Evolutionary conservation across 2,797 vertebrate species (phyloP), one percentile per base, ranked within the genome.

Genomic region (Sebastes iracundus): DNA sequence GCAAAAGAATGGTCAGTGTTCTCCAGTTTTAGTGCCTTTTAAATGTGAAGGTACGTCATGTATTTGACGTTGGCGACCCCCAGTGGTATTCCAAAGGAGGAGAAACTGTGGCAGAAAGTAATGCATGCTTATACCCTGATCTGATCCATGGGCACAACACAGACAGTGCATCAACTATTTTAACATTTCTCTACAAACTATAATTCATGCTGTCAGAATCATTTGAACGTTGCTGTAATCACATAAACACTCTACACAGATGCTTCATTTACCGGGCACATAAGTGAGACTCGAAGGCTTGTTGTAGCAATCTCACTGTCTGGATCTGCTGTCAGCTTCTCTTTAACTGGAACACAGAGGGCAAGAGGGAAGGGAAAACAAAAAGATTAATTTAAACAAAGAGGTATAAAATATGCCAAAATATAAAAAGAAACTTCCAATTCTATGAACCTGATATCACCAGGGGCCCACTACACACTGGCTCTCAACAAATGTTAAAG

Each of bases 221-320:
- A 22, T 32, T 32, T 61, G 11, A 55, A 75, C 8, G 16, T 14
- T 61, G n/a, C 9, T n/a, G 16, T 61, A 16, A 38, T 38, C 0
- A 4, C 16, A 77, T 59, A 88, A 52, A 71, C n/a, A 56, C 22
- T 64, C 4, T 6, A 23, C n/a, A 79, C 5, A 11, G 28, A 23
- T 4, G 59, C 5, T 72, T 77, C 4, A 96, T 96, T 97, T 96
- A 99, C 98, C 90, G 98, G 98, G 86, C 98, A 99, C 97, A 98
- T 97, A 16, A 99, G 95, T 25, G 98, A 99, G 2, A 99, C 98
- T 4, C 98, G 95, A 38, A 99, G 97, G 78, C 98, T 99, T 22
- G 98, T 99, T 28, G 98, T 99, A 52, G 98, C 98, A 28, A 99
- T 96, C 92, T 99, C 98, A 69, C 98, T 99, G 88, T 99, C 98